Percentiles rank a stretch among this genome's conserved stretches.
Evolutionary conservation across 2,113 vertebrate species (phyloP).

Genomic region (Siniperca chuatsi): DNA sequence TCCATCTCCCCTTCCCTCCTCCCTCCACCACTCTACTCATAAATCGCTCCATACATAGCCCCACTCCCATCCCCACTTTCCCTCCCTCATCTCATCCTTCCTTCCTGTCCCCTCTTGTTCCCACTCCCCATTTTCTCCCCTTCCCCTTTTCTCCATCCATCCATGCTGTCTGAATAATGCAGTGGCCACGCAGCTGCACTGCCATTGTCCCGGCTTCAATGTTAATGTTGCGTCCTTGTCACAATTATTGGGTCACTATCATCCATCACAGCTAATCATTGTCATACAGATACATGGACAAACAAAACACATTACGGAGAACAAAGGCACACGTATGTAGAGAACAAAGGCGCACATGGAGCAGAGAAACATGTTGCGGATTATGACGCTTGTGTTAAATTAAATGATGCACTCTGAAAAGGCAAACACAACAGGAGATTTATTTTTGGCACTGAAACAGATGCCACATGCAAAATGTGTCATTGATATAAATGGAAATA

Average conservation of each 20-base stretch:
- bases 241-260: constrained; percentile 74
- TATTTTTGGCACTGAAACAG: constrained; percentile 15
- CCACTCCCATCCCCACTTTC: constrained; percentile 14
- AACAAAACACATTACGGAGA: constrained; percentile 61
- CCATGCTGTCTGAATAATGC: constrained; percentile 76
- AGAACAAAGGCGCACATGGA: constrained; percentile 53
- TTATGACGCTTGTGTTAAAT: constrained; percentile 31
- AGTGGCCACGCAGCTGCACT: constrained; percentile 57
- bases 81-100: constrained; percentile 47
- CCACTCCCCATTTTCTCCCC: constrained; percentile 42
- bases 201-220: constrained; percentile 75
- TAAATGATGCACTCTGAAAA: constrained; percentile 35
- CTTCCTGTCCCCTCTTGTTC: constrained; percentile 56
- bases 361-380: constrained; percentile 16
- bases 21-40: constrained; percentile 15
- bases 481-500: not conserved
- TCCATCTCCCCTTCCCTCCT: constrained; percentile 11
- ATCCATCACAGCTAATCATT: constrained; percentile 79
- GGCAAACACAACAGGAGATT: constrained; percentile 21
- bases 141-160: constrained; percentile 53
- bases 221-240: constrained; percentile 81
- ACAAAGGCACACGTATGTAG: constrained; percentile 57
- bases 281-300: constrained; percentile 67
- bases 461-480: constrained; percentile 18
- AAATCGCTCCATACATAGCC: constrained; percentile 41